These are phyloP conservation scores for Himalopsyche phryganea DNA, from an alignment of 1,140 invertebrate genomes.

Conservation along the genomic window DNA sequence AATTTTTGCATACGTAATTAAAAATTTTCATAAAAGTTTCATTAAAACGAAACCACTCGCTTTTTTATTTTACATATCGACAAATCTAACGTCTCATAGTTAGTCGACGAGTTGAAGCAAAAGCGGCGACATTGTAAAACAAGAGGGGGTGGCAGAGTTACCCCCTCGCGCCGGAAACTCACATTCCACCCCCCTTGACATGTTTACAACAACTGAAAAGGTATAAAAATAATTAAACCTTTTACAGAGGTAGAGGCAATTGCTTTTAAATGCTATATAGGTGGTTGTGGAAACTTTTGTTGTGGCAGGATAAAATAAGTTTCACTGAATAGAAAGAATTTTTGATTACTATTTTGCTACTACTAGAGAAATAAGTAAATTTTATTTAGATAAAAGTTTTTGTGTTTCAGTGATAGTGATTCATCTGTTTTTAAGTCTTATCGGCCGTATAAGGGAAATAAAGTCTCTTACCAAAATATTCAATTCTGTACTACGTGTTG, in stretches of 20 bases:
- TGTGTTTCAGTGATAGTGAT: too few species aligned
- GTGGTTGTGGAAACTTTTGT: too few species aligned
- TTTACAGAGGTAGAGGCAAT: conserved; percentile 7
- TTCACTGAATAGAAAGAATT: too few species aligned
- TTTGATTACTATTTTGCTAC: too few species aligned
- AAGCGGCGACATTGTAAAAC: conserved; percentile 5
- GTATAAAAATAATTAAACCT: conserved; percentile 31
- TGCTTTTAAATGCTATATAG: conserved; percentile 10
- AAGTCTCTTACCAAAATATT: too few species aligned
- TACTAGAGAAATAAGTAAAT: too few species aligned
- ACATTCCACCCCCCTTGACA: conserved; percentile 25
- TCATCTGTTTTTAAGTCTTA: too few species aligned
- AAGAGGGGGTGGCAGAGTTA: conserved; percentile 3
- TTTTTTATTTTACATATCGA: conserved; percentile 6
- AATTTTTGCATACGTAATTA: too few species aligned
- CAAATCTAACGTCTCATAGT: conserved; percentile 3
- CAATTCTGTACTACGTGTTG: too few species aligned
- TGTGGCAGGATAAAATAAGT: too few species aligned
- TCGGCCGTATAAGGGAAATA: too few species aligned
- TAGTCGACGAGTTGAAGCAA: neutral
- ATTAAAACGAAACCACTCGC: neutral
- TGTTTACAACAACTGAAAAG: conserved; percentile 32
- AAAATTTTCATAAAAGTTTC: conserved; percentile 7
- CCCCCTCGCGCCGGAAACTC: conserved; percentile 18
- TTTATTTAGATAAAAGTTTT: too few species aligned